Base-by-base conservation (phyloP, 2,888 invertebrate genomes). In the Malachius bipustulatus region DNA sequence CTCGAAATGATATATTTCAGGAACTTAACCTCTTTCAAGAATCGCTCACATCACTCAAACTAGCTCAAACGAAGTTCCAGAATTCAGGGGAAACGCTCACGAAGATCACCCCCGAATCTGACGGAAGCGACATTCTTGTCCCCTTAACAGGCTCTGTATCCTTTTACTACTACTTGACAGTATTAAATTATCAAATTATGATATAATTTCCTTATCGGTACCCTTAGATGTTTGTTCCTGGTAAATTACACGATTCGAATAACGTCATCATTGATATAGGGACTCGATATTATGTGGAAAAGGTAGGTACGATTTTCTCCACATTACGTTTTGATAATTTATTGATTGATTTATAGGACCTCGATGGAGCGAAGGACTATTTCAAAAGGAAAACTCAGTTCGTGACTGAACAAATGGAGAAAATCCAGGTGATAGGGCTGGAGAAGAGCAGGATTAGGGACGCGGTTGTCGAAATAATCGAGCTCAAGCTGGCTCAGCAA, bases 261-360 rank as follows among this genome's bases (percentile, higher is more conserved):
- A 82, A 82, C 59, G 90, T 94, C 34, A 70, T 96, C 16, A 83
- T 97, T 46, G 96, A 97, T 62, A 81, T 97, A 55, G 97, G 97
- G 33, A 96, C 97, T 34, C 93, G 96, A 43, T 97, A 97, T 62
- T 97, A 84, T 66, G 85, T 85, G 12, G 85, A 94, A 63, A 91
- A 91, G 74, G 88, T 87, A 59, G 55, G 51, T 35, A 33, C 16
- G 14, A 16, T 26, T 40, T 34, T 35, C 16, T 29, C 47, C 47
- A 16, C 28, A 32, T 32, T 19, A 4, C 12, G 6, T 9, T 4
- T 16, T 24, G 6, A 32, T n/a, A 32, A 6, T 11, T 34, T 4
- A 32, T 32, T 27, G 4, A n/a, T 42, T 37, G 39, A 29, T 47
- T 56, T 60, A 26, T 51, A 85, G 79, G 75, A 79, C 51, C 70